These are phyloP conservation scores for Vicugna pacos DNA, from an alignment of 2,113 vertebrate species.

Conservation along the genomic window DNA sequence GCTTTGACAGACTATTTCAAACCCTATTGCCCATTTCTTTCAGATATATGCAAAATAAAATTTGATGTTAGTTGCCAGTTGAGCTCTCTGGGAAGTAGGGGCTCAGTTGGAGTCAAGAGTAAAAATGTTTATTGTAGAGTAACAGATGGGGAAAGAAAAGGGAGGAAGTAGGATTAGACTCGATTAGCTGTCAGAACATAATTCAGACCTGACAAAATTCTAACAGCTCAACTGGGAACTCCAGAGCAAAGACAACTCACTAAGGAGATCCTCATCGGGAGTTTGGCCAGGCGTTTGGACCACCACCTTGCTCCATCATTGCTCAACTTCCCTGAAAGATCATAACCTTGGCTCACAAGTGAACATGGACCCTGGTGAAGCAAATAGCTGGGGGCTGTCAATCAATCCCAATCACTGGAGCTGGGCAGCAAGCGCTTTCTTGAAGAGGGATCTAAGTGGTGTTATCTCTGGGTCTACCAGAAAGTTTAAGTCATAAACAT, in stretches of 20 bases:
- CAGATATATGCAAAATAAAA: not conserved
- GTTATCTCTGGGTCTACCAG: not conserved
- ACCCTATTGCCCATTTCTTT: not conserved
- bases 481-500: not conserved
- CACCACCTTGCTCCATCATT: not conserved
- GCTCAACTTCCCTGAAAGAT: not conserved
- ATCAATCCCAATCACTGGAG: not conserved
- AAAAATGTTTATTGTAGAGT: constrained; percentile 40
- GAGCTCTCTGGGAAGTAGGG: not conserved
- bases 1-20: constrained; percentile 14
- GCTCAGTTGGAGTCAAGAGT: not conserved
- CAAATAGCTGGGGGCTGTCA: not conserved
- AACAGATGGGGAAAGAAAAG: constrained; percentile 18
- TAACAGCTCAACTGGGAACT: not conserved
- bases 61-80: not conserved
- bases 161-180: not conserved
- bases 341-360: not conserved
- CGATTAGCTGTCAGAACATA: not conserved
- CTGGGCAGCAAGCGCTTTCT: not conserved
- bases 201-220: constrained; percentile 10
- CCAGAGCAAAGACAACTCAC: not conserved
- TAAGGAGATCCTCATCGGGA: not conserved
- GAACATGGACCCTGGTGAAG: not conserved
- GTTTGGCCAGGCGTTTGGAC: not conserved
- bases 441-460: not conserved